Base-by-base conservation (phyloP, 2,797 vertebrate genomes). In the Nyctibius grandis region DNA sequence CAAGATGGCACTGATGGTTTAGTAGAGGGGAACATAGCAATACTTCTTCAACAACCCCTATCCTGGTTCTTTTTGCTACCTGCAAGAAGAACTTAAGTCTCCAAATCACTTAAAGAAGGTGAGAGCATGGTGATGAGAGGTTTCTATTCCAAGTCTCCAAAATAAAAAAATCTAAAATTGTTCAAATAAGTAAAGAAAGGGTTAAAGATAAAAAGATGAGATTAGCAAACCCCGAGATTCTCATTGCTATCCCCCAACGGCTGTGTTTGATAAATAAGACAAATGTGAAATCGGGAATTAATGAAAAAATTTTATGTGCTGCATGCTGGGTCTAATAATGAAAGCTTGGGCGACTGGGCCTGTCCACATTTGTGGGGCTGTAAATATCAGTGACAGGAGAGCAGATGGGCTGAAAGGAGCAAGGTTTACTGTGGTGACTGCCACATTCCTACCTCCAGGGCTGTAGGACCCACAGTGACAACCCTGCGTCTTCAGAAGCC, bases 321-420 rank as follows among this genome's bases (percentile, higher is more conserved):
- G 21, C 86, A 78, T 96, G 86, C 94, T 94, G 92, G 11, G 80
- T 75, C 80, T 86, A 68, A 86, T 91, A 93, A 90, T 64, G 85
- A 90, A 83, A 91, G 47, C 74, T 61, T 61, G 59, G 34, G 50
- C 0, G 6, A 17, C 74, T 91, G 69, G 54, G 77, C 70, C 81
- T 79, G n/a, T 68, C 42, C 6, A 7, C 15, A 20, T 91, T 91
- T 85, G 59, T 72, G 47, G 28, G 63, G 40, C 81, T 93, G 85
- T 91, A 95, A 94, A 95, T 92, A 92, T 88, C 70, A 63, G 2
- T 87, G 89, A 65, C 73, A 63, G 42, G 54, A 86, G 63, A 92
- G 70, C 73, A 93, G 84, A 91, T 56, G 70, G 85, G 85, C 69
- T 91, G 74, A 45, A 95, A 88, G 61, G 65, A 91, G 25, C 7